Conservation (phyloP, 2,888 invertebrate species). For the Tinea semifulvella region DNA sequence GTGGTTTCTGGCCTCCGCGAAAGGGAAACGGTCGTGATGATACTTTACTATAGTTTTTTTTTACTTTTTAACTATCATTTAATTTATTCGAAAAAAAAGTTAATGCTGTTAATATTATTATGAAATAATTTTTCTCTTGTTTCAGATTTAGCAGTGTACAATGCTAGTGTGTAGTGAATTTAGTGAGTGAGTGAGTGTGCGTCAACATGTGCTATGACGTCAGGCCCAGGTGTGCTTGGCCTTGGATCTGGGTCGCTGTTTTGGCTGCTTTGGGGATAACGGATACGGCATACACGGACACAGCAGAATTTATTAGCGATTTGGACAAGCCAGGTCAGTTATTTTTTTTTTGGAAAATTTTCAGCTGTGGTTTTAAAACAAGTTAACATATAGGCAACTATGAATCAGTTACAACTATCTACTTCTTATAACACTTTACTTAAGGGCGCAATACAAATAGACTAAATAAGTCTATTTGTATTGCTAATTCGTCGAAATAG, state of each 20-base stretch:
- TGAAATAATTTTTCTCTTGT: not conserved
- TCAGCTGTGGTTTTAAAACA: too few relatives aligned
- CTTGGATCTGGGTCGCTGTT: constrained; percentile 55
- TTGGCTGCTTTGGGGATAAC: constrained; percentile 50
- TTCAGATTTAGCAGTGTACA: constrained; percentile 3
- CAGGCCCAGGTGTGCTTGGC: not conserved
- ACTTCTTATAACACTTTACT: too few relatives aligned
- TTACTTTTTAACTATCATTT: too few relatives aligned
- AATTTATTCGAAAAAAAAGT: too few relatives aligned
- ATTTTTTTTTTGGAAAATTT: not conserved
- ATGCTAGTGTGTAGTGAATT: not conserved
- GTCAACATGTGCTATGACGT: not conserved
- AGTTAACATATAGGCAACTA: too few relatives aligned
- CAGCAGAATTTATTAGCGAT: constrained; percentile 67
- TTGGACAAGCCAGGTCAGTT: constrained; percentile 69
- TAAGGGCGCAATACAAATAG: too few relatives aligned
- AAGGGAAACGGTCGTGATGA: too few relatives aligned
- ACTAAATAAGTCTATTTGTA: too few relatives aligned
- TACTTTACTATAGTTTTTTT: too few relatives aligned
- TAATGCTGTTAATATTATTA: not conserved
- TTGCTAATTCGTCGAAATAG: too few relatives aligned
- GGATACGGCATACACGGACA: constrained; percentile 63
- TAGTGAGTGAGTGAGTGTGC: not conserved
- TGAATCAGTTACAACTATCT: too few relatives aligned
- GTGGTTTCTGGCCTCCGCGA: too few relatives aligned